Conservation (phyloP, 2,113 vertebrate genomes). For the Daubentonia madagascariensis region DNA sequence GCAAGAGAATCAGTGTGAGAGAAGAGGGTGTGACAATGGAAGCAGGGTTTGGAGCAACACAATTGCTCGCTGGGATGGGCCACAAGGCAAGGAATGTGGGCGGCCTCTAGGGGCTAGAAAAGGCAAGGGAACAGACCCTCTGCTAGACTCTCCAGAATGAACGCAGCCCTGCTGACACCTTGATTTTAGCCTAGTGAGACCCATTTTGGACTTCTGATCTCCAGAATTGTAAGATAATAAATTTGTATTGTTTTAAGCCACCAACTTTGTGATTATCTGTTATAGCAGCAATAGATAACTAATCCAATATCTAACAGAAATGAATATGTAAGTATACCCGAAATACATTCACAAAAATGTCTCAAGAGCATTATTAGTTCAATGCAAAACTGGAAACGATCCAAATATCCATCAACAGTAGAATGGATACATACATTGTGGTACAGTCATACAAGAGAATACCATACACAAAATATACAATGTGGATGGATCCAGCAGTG, state of each 20-base stretch:
- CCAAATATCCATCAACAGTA: not conserved
- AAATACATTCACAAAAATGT: not conserved
- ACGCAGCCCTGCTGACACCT: not conserved
- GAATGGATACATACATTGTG: not conserved
- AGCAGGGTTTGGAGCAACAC: not conserved
- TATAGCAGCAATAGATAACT: not conserved
- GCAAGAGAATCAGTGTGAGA: not conserved
- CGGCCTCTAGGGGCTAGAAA: too few relatives aligned
- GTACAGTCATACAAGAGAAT: not conserved
- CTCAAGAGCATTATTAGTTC: not conserved
- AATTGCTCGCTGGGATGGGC: not conserved
- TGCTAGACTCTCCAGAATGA: not conserved
- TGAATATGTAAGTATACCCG: not conserved
- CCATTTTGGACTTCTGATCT: not conserved
- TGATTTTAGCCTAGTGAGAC: not conserved
- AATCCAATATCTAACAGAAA: not conserved
- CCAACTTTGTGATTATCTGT: not conserved
- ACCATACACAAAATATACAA: too few relatives aligned
- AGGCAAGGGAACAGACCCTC: not conserved
- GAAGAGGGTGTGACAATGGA: not conserved
- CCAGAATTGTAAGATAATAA: not conserved
- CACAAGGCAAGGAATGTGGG: not conserved
- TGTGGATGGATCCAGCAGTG: not conserved
- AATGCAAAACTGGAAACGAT: not conserved
- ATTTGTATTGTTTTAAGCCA: not conserved